These are phyloP conservation scores for Dasyprocta punctata DNA, from an alignment of 2,113 vertebrate genomes.

Conservation along the genomic window DNA sequence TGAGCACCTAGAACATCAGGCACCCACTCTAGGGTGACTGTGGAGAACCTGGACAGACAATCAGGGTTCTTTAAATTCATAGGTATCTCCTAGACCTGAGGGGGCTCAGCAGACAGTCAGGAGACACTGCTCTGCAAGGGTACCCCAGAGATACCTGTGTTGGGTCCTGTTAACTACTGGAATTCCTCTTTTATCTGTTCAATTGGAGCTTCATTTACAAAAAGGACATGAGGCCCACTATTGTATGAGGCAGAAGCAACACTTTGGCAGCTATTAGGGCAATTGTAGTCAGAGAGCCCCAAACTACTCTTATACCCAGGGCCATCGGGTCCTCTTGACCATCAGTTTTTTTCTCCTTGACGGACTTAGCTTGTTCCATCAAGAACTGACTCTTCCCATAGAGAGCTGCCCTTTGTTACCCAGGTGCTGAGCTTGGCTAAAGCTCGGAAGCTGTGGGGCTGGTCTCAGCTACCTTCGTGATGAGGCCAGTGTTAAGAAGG, in stretches of 20 bases:
- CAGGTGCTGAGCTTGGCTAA: background rate
- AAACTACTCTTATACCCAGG: background rate
- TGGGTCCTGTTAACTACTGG: background rate
- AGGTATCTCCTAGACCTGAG: background rate
- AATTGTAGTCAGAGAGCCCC: background rate
- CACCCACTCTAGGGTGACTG: background rate
- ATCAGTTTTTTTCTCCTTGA: background rate
- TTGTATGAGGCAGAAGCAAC: background rate
- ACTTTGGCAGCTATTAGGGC: background rate
- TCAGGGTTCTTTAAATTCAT: background rate
- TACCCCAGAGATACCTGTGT: background rate
- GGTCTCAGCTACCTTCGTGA: background rate
- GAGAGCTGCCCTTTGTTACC: background rate
- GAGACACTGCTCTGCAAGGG: background rate
- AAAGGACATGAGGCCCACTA: background rate
- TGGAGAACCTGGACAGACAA: background rate
- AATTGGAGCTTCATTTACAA: background rate
- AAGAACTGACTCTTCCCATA: background rate
- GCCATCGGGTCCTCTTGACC: background rate
- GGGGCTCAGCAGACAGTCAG: constrained; percentile 8
- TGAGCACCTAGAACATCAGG: background rate
- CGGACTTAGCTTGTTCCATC: background rate
- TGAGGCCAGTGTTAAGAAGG: background rate
- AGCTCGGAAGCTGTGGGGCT: background rate
- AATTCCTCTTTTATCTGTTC: background rate